Evolutionary conservation across 2,888 invertebrate species (phyloP).

Genomic region (Hirtodrosophila duncani): DNA sequence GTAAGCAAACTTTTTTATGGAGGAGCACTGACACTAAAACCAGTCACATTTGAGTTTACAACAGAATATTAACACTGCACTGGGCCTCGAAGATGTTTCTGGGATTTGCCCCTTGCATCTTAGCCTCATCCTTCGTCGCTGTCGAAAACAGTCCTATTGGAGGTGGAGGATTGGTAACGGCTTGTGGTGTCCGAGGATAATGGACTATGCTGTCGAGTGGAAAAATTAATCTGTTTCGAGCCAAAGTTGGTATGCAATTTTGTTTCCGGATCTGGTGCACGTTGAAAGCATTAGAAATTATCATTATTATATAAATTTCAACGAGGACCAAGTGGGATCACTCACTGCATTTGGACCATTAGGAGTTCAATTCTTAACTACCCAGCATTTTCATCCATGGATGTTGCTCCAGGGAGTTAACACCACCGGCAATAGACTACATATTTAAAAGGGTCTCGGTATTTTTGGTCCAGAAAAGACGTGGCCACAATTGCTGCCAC

Average conservation of each 20-base stretch:
- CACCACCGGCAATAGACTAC: slow-evolving; percentile 90
- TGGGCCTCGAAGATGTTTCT: not conserved
- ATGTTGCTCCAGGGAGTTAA: slow-evolving; percentile 93
- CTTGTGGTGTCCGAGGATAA: slow-evolving; percentile 27
- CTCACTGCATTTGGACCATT: slow-evolving; percentile 55
- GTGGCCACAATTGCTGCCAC: slow-evolving; percentile 95
- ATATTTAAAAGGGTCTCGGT: slow-evolving; percentile 93
- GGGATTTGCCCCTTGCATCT: slow-evolving; percentile 28
- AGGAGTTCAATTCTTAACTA: slow-evolving; percentile 96
- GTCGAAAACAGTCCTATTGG: not conserved
- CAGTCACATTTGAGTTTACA: too few species aligned
- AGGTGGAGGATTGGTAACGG: not conserved
- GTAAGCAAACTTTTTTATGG: too few species aligned
- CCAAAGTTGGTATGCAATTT: slow-evolving; percentile 70
- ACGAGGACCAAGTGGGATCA: not conserved
- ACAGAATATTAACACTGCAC: not conserved
- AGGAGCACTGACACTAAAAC: too few species aligned
- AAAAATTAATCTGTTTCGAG: slow-evolving; percentile 70
- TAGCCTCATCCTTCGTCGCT: slow-evolving; percentile 54
- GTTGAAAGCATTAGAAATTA: not conserved
- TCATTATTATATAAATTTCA: not conserved
- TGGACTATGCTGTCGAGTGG: slow-evolving; percentile 70
- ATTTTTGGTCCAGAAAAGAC: slow-evolving; percentile 93
- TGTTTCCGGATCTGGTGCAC: slow-evolving; percentile 11
- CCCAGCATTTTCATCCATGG: slow-evolving; percentile 92